Conservation (phyloP, 2,113 vertebrate genomes). For the Semicossyphus pulcher region DNA sequence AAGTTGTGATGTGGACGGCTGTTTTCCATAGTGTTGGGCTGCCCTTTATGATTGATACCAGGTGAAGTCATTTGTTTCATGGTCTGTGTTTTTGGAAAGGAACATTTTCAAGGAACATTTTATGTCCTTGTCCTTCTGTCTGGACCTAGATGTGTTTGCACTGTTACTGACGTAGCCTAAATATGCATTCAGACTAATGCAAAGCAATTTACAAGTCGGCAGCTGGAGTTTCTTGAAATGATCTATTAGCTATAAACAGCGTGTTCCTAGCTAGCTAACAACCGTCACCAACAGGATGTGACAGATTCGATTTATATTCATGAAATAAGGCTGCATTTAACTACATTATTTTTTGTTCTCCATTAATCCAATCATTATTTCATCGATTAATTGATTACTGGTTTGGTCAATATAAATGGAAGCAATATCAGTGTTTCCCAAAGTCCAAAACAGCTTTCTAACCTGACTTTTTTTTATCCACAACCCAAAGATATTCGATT, state of each 20-base stretch:
- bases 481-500: too few relatives aligned
- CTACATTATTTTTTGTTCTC: too few relatives aligned
- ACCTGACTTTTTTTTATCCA: too few relatives aligned
- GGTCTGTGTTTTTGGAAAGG: neutral
- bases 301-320: neutral
- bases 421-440: too few relatives aligned
- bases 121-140: neutral
- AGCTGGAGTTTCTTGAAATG: neutral
- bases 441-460: too few relatives aligned
- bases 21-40: too few relatives aligned
- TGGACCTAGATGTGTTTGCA: neutral
- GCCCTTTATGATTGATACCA: neutral
- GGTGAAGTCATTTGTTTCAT: neutral
- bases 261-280: neutral
- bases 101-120: neutral
- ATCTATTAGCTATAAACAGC: neutral
- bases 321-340: too few relatives aligned
- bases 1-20: neutral
- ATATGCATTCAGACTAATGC: neutral
- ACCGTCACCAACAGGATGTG: neutral
- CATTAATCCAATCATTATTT: too few relatives aligned
- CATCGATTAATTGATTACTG: too few relatives aligned
- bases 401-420: too few relatives aligned
- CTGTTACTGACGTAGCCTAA: neutral
- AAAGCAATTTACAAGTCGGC: neutral